phyloP scores from a whole-genome alignment of 2,113 vertebrate genomes.

The Eurypyga helias region DNA sequence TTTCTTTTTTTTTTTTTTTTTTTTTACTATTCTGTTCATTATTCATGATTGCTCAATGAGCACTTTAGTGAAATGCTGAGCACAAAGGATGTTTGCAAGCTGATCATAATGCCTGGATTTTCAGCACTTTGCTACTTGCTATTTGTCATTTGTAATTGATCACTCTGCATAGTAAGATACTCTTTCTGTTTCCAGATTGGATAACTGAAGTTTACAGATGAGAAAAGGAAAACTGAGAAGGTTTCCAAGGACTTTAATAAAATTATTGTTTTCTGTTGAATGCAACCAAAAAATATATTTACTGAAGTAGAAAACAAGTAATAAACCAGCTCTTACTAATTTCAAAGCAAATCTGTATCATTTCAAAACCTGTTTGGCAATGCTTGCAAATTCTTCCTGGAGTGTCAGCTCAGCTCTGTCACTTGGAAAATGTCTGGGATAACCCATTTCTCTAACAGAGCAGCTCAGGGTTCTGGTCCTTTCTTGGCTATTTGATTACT shows the following conservation, averaged over 20 bases:
- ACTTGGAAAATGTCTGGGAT: not conserved
- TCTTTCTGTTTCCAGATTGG: not conserved
- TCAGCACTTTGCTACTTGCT: conserved; percentile 41
- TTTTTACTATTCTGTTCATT: conserved; percentile 24
- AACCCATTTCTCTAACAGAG: not conserved
- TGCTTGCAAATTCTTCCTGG: not conserved
- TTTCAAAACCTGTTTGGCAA: not conserved
- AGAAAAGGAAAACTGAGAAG: not conserved
- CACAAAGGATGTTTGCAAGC: conserved; percentile 37
- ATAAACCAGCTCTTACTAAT: not conserved
- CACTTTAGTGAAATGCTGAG: conserved; percentile 16
- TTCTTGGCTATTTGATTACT: conserved; percentile 21
- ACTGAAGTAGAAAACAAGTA: not conserved
- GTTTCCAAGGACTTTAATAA: not conserved
- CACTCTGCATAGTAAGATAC: not conserved
- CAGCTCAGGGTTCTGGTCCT: not conserved
- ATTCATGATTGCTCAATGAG: conserved; percentile 40
- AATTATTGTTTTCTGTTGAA: not conserved
- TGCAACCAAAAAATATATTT: not conserved
- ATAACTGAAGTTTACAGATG: not conserved
- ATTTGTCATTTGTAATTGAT: conserved; percentile 35
- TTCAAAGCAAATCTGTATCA: not conserved
- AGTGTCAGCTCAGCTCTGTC: not conserved
- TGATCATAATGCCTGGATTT: conserved; percentile 35
- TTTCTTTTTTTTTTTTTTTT: not conserved